phyloP scores from a whole-genome alignment of 2,888 invertebrate species.

The Nymphalis polychloros region DNA sequence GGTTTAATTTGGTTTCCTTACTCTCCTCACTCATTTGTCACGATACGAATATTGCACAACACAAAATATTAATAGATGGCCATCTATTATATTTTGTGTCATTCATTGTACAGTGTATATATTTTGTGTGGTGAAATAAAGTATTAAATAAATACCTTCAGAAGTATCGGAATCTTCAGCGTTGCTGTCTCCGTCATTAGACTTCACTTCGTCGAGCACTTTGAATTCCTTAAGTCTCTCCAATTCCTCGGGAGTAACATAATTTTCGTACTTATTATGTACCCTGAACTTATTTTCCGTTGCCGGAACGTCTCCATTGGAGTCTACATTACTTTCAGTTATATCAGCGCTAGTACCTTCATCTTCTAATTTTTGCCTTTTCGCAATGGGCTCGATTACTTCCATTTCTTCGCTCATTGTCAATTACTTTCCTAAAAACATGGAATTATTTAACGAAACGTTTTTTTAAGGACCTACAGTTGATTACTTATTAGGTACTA shows the following conservation, averaged over 20 bases:
- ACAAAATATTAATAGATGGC: too few relatives aligned
- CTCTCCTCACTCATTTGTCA: too few relatives aligned
- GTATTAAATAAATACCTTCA: constrained; percentile 52
- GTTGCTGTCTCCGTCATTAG: constrained; percentile 69
- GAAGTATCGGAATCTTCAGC: constrained; percentile 63
- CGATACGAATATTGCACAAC: not conserved
- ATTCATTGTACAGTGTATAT: too few relatives aligned
- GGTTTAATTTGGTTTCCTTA: too few relatives aligned
- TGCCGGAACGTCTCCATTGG: constrained; percentile 41
- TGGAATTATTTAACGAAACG: constrained; percentile 3
- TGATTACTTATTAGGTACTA: not conserved
- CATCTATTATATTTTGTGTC: too few relatives aligned
- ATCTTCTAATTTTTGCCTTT: constrained; percentile 50
- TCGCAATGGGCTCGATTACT: constrained; percentile 47
- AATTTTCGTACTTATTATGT: constrained; percentile 53
- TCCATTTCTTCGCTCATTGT: constrained; percentile 38
- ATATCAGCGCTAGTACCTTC: not conserved
- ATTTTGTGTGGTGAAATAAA: not conserved
- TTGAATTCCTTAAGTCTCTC: constrained; percentile 68
- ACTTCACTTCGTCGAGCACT: constrained; percentile 72
- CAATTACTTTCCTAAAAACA: constrained; percentile 38
- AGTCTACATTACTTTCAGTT: constrained; percentile 33
- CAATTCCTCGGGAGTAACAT: constrained; percentile 59
- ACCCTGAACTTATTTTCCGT: constrained; percentile 37
- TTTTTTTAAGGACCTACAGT: not conserved